Conservation (phyloP, 2,888 invertebrate genomes). For the Serripes groenlandicus region DNA sequence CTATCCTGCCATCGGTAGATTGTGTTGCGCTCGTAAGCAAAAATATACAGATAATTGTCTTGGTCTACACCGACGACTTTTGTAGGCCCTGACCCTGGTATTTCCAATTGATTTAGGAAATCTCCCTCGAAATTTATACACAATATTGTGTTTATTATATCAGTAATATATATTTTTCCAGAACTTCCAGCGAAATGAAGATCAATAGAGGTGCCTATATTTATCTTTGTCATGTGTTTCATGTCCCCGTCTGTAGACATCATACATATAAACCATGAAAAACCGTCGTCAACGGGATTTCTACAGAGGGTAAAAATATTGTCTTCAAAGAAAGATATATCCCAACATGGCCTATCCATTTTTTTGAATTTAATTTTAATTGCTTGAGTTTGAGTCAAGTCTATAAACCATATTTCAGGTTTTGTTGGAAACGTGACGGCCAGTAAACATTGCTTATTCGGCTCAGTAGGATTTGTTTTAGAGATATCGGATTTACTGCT, state of each 20-base stretch:
- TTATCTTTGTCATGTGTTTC: background rate
- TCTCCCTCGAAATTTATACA: background rate
- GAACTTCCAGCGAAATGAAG: background rate
- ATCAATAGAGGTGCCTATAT: background rate
- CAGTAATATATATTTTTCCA: background rate
- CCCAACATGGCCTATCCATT: background rate
- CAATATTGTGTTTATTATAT: background rate
- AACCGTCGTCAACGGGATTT: background rate
- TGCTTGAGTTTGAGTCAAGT: background rate
- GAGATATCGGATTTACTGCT: background rate
- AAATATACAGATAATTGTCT: background rate
- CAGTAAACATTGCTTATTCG: background rate
- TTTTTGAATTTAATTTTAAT: background rate
- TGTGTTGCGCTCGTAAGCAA: background rate
- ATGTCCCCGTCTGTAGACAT: constrained; percentile 1
- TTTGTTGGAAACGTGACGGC: background rate
- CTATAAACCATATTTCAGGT: background rate
- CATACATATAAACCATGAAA: background rate
- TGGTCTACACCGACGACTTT: background rate
- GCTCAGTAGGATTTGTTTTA: background rate
- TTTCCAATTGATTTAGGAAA: background rate
- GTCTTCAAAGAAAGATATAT: background rate
- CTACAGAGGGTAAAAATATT: constrained; percentile 8
- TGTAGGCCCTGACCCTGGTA: background rate
- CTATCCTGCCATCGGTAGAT: no score